phyloP scores from a whole-genome alignment of 2,797 vertebrate genomes.

The Phoxinus dragarum region DNA sequence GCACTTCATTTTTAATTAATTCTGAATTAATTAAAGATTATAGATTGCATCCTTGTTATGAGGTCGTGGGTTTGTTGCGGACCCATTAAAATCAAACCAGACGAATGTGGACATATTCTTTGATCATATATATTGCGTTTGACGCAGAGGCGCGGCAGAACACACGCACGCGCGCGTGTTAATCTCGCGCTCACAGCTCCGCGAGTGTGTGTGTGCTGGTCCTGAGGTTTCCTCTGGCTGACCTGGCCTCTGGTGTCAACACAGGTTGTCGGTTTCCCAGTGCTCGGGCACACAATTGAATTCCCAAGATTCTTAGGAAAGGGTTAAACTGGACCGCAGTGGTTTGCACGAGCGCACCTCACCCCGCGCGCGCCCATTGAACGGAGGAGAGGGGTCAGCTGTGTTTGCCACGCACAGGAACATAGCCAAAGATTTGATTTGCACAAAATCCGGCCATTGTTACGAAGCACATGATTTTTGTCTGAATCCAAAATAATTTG shows the following conservation, averaged over 20 bases:
- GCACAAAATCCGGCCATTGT: constrained; percentile 92
- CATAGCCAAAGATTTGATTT: constrained; percentile 92
- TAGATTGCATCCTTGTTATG: constrained; percentile 71
- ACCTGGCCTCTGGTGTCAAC: constrained; percentile 75
- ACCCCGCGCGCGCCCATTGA: constrained; percentile 79
- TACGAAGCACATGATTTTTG: constrained; percentile 79
- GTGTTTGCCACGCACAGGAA: constrained; percentile 94
- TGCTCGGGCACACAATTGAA: constrained; percentile 78
- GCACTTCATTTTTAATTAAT: constrained; percentile 61
- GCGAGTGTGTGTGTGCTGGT: background rate
- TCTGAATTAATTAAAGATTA: constrained; percentile 67
- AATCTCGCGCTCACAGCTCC: background rate
- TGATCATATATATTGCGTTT: constrained; percentile 1
- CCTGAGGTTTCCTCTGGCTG: constrained; percentile 59
- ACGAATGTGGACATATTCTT: constrained; percentile 70
- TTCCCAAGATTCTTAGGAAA: constrained; percentile 81
- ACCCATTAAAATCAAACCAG: constrained; percentile 73
- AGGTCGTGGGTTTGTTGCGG: constrained; percentile 62
- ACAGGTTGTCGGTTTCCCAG: constrained; percentile 76
- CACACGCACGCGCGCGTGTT: background rate
- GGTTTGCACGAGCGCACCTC: constrained; percentile 81
- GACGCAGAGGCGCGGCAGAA: background rate
- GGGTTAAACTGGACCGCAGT: constrained; percentile 82
- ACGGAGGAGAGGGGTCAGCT: constrained; percentile 83
- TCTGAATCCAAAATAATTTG: constrained; percentile 59